A percentile compares a stretch with the other conserved stretches of the same genome.
These are phyloP conservation scores for Lepidothrix coronata DNA, from an alignment of 2,113 vertebrate species.

Conservation along the genomic window DNA sequence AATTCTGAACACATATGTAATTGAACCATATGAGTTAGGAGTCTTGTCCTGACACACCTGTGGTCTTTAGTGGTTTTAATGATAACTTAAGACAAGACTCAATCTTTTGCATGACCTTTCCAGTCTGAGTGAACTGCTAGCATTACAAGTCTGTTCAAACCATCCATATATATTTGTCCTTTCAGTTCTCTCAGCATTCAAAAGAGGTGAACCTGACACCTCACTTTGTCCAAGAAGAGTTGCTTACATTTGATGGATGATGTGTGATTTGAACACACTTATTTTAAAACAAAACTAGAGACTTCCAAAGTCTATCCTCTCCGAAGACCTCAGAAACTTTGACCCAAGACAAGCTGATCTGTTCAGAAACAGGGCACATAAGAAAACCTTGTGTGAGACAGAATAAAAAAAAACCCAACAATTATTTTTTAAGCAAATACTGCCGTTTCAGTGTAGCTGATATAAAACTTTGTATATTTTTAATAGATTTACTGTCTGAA, in stretches of 20 bases:
- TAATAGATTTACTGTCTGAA: not conserved
- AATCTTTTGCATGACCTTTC: not conserved
- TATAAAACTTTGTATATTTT: not conserved
- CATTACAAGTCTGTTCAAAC: not conserved
- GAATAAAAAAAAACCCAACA: not conserved
- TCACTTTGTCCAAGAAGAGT: not conserved
- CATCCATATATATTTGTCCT: not conserved
- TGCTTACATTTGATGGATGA: not conserved
- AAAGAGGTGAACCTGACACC: not conserved
- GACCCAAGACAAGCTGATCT: not conserved
- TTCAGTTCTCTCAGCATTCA: not conserved
- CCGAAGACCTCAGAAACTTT: not conserved
- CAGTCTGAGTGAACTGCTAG: not conserved
- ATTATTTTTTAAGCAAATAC: not conserved
- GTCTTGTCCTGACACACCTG: not conserved
- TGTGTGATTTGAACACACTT: not conserved
- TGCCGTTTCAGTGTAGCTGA: not conserved
- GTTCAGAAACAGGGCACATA: not conserved
- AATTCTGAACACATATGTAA: not conserved
- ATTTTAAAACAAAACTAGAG: not conserved
- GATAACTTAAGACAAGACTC: not conserved
- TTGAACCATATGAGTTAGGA: not conserved
- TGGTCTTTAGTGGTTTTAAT: not conserved
- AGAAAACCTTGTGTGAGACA: not conserved
- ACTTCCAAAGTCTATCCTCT: not conserved